Base-by-base conservation (phyloP, 1,140 invertebrate species). In the Fragariocoptes setiger region DNA sequence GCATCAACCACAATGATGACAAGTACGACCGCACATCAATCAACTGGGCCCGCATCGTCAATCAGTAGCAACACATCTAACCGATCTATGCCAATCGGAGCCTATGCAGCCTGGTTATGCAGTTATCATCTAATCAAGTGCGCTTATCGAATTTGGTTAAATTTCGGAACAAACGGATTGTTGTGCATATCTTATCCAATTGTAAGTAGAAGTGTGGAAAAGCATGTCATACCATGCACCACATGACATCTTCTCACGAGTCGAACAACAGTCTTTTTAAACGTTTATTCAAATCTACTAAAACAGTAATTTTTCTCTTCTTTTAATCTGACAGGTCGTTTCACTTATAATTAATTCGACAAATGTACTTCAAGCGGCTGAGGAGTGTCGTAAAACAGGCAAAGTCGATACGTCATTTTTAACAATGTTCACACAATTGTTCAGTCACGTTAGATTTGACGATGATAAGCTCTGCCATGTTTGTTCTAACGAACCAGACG, bases 401-500 rank as follows among this genome's bases (percentile, higher is more conserved):
- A 5, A 37, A 41, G 31, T 37, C 43, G 20, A 45, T 22, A n/a
- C 15, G 18, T 16, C 16, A 19, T n/a, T 19, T 36, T 37, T 3
- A 16, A 37, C 12, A 8, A 13, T 14, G 13, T 37, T 3, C n/a
- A 46, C 13, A 25, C 37, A 12, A 17, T 46, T n/a, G 13, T 46
- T 5, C 17, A 37, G 17, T 39, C 45, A 31, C 41, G 21, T n/a
- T n/a, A 43, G 19, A 16, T 43, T 46, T 18, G 44, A 43, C 3
- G 8, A 22, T 15, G 12, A 22, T 4, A 19, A 21, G n/a, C 42
- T 37, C 2, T 13, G 45, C 44, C 64, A 59, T 53, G 58, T 52
- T 41, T 64, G 61, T 50, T 56, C 56, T 13, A 50, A 55, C 40
- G 56, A 53, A 12, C 54, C 62, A 31, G 62, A 62, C 25, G 48